phyloP scores from a whole-genome alignment of 2,888 invertebrate species.

The Emmelina monodactyla region DNA sequence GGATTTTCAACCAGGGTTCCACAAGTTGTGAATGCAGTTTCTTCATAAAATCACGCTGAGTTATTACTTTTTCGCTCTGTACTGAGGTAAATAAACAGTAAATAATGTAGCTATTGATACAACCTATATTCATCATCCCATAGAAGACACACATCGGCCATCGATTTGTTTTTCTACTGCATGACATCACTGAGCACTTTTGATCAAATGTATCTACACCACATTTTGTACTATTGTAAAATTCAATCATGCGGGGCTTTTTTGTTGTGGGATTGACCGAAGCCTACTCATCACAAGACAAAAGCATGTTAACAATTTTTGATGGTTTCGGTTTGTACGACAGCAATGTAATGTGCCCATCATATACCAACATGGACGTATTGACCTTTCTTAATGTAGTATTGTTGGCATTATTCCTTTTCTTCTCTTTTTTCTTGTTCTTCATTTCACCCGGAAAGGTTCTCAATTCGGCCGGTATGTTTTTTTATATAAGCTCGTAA shows the following conservation, averaged over 20 bases:
- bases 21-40: neutral
- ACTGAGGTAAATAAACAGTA: neutral
- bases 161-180: constrained; percentile 13
- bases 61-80: neutral
- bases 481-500: constrained; percentile 9
- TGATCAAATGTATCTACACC: constrained; percentile 14
- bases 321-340: constrained; percentile 21
- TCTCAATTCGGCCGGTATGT: constrained; percentile 23
- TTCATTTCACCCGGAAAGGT: too few species aligned
- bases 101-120: constrained; percentile 9
- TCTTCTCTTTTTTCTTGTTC: too few species aligned
- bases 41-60: neutral
- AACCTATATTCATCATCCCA: neutral
- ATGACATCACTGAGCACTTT: constrained; percentile 13
- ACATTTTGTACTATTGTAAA: constrained; percentile 12
- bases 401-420: too few species aligned
- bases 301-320: constrained; percentile 19
- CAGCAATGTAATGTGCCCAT: constrained; percentile 20
- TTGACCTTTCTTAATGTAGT: constrained; percentile 11
- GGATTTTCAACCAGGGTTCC: neutral
- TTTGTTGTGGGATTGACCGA: constrained; percentile 8
- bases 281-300: constrained; percentile 17
- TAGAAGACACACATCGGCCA: constrained; percentile 12
- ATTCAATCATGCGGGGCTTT: constrained; percentile 11
- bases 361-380: constrained; percentile 22